Evolutionary conservation across 2,113 vertebrate species (phyloP).

Genomic region (Tretioscincus oriximinensis): DNA sequence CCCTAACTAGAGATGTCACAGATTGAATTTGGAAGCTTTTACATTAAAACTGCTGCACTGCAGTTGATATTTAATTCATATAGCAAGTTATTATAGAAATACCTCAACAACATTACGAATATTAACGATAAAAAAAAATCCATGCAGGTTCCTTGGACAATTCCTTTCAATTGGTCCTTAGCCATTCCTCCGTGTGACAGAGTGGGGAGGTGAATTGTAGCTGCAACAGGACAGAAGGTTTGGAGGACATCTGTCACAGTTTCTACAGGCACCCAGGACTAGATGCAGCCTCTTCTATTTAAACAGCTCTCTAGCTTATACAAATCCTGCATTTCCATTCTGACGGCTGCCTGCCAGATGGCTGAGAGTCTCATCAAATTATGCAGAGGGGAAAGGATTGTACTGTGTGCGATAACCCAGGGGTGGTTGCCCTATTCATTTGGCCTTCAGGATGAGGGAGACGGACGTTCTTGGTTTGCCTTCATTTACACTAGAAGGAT

Average conservation of each 20-base stretch:
- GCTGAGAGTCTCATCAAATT: conserved; percentile 6
- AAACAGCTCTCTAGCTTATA: conserved; percentile 9
- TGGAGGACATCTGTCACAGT: background rate
- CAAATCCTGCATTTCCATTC: conserved; percentile 23
- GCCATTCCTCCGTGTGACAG: background rate
- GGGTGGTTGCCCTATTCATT: conserved; percentile 31
- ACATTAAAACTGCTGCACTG: too few relatives aligned
- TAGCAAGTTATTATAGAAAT: background rate
- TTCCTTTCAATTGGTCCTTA: background rate
- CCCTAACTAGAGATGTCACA: too few relatives aligned
- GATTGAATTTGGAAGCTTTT: too few relatives aligned
- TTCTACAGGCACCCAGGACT: background rate
- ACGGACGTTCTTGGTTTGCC: conserved; percentile 30
- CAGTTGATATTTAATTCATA: background rate
- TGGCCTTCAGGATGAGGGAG: conserved; percentile 18
- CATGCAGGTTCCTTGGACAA: background rate
- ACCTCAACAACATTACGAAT: background rate
- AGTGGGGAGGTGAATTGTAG: background rate
- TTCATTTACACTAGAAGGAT: conserved; percentile 44
- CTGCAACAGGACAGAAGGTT: background rate
- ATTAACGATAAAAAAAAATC: background rate
- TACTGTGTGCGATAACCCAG: background rate
- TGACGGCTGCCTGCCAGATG: conserved; percentile 26
- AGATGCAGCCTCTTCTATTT: conserved; percentile 1
- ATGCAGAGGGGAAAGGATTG: background rate